Evolutionary conservation across 2,888 invertebrate species (phyloP).

Genomic region (Agrilus mali): DNA sequence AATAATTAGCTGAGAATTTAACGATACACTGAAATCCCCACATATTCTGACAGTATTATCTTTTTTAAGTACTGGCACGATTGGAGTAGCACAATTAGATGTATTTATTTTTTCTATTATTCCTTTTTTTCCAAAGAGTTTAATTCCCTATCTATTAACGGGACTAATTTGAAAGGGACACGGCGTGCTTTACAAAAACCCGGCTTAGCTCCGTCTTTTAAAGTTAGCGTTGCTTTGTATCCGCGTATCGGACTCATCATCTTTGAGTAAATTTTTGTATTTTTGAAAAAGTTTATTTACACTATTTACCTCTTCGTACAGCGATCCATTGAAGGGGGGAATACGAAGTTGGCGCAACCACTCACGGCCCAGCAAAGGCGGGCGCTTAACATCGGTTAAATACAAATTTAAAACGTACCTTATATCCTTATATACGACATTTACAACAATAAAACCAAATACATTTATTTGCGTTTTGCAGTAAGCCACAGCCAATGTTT

Average conservation of each 20-base stretch:
- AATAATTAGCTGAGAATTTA: conserved; percentile 15
- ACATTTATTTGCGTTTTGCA: too few species aligned
- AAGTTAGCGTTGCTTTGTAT: conserved; percentile 10
- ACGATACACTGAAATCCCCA: conserved; percentile 15
- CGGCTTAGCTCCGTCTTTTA: conserved; percentile 17
- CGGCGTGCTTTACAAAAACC: conserved; percentile 6
- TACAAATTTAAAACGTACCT: too few species aligned
- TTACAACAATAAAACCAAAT: too few species aligned
- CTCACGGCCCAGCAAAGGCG: not conserved
- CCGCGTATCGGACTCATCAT: conserved; percentile 2
- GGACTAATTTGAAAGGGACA: conserved; percentile 11
- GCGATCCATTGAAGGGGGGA: conserved; percentile 3
- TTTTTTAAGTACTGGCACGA: conserved; percentile 12
- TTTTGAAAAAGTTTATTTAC: not conserved
- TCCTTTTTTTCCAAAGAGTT: conserved; percentile 10
- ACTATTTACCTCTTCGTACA: conserved; percentile 10
- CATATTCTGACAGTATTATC: conserved; percentile 12
- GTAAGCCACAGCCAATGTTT: too few species aligned
- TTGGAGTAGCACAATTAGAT: conserved; percentile 13
- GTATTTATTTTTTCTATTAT: conserved; percentile 11
- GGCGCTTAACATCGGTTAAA: not conserved
- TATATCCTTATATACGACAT: too few species aligned
- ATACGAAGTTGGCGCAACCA: conserved; percentile 1
- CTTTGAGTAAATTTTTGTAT: not conserved
- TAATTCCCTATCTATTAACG: conserved; percentile 12